Evolutionary conservation across 2,113 vertebrate species (phyloP), one percentile per base, ranked within the genome.

Genomic region (Nematolebias whitei): DNA sequence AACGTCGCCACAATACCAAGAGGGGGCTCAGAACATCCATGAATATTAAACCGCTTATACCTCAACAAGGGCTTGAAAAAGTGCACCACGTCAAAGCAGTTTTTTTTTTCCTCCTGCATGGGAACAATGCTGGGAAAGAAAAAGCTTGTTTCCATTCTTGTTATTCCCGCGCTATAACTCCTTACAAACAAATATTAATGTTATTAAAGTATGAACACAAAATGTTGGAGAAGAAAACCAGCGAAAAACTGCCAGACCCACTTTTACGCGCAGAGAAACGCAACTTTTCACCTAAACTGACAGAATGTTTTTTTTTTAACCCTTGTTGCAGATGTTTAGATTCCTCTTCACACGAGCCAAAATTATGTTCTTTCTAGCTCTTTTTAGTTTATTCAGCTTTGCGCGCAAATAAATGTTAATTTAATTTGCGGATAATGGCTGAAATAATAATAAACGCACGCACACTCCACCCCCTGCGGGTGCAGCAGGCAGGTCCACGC

Each of bases 41-140:
- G 96, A 98, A 98, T 98, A 98, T 96, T 96, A 96, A 97, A 94
- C 91, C 93, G 90, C 82, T 86, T 88, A 35, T 35, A 87, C 85
- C 78, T 87, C 84, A 84, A 90, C 86, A 89, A 89, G 89, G 85
- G 92, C 89, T 91, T 88, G 89, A 88, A 88, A 83, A 87, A 85
- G 83, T 89, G 89, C 90, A 91, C 84, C 92, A 93, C 90, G 93
- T 90, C 87, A 83, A n/a, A n/a, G n/a, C n/a, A 90, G 86, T 85
- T 85, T 86, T 83, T 89, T 82, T 87, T 32, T 19, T 26, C 24
- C 48, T 22, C 23, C 53, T 83, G 81, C 80, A 70, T 76, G 84
- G 22, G 85, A 87, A 92, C 90, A 92, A 92, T 89, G 82, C 59
- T 58, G 68, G 22, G 48, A 53, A 38, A 53, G 8, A 23, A n/a